Conservation (phyloP, 2,888 invertebrate species). For the Dendrolimus pini region DNA sequence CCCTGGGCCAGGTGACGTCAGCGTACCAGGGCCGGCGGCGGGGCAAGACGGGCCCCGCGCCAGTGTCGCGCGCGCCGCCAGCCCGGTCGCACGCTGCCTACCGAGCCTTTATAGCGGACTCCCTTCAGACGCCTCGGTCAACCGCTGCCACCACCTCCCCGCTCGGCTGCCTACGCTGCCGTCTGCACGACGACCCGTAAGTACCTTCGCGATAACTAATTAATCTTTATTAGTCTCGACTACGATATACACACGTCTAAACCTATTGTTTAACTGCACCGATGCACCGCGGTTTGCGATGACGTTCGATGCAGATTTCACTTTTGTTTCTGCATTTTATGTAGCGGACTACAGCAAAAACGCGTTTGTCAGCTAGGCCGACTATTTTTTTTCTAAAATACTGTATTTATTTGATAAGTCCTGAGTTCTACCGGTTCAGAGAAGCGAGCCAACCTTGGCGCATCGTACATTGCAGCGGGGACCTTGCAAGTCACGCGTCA, state of each 20-base stretch:
- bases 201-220: constrained; percentile 27
- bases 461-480: constrained; percentile 76
- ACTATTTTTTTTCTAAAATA: constrained; percentile 10
- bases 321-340: constrained; percentile 32
- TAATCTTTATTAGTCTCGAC: constrained; percentile 17
- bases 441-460: constrained; percentile 73
- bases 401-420: constrained; percentile 24
- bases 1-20: constrained; percentile 76
- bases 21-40: constrained; percentile 66
- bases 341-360: neutral
- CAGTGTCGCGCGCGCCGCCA: constrained; percentile 76
- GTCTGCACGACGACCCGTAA: constrained; percentile 32
- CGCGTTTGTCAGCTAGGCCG: neutral
- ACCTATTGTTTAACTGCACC: constrained; percentile 48
- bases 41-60: constrained; percentile 76
- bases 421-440: constrained; percentile 48
- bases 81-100: constrained; percentile 62
- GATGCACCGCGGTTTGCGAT: constrained; percentile 47
- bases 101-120: constrained; percentile 28
- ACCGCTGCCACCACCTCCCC: constrained; percentile 27
- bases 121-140: constrained; percentile 22
- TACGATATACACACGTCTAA: constrained; percentile 27
- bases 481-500: constrained; percentile 78
- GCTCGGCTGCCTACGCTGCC: constrained; percentile 31
- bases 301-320: constrained; percentile 59